These are phyloP conservation scores for Pedetes capensis DNA, from an alignment of 2,113 vertebrate genomes.

Conservation along the genomic window DNA sequence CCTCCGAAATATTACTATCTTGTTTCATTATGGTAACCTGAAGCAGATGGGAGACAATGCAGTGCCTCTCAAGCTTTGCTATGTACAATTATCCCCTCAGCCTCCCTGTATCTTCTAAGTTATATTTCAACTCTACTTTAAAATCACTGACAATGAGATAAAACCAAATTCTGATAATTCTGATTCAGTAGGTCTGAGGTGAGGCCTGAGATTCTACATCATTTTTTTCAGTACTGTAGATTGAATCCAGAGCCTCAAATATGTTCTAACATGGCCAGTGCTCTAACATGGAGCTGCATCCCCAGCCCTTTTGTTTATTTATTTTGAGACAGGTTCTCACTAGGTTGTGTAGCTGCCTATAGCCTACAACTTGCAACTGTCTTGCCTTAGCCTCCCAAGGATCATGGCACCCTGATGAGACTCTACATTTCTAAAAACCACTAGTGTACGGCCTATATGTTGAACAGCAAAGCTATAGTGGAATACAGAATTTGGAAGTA, in stretches of 20 bases:
- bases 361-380: no score
- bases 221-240: no score
- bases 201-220: not conserved
- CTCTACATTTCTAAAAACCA: not conserved
- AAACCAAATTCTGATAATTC: not conserved
- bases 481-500: not conserved
- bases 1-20: not conserved
- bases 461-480: not conserved
- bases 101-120: not conserved
- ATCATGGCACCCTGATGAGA: no score
- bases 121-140: conserved; percentile 12
- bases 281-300: no score
- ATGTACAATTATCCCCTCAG: not conserved
- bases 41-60: not conserved
- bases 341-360: no score
- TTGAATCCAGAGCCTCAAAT: no score
- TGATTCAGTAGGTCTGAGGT: not conserved
- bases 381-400: no score
- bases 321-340: no score
- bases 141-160: not conserved
- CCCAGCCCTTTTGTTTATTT: no score
- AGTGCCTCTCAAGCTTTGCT: not conserved
- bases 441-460: not conserved
- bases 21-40: not conserved
- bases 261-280: no score